These are phyloP conservation scores for Poecilia wingei DNA, from an alignment of 2,797 vertebrate species.

Conservation along the genomic window DNA sequence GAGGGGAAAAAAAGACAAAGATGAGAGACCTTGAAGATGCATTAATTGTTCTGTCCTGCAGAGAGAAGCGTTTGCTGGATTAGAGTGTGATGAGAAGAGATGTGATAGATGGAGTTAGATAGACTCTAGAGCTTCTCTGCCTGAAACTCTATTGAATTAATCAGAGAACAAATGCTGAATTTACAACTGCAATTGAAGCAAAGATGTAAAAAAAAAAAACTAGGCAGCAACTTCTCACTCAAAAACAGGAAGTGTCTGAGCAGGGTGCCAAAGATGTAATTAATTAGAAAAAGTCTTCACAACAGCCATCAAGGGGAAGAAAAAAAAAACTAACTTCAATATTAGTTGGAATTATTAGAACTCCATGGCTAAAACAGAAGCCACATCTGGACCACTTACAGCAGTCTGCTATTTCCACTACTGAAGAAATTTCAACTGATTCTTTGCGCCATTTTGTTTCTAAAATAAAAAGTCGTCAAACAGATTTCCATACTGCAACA, in stretches of 20 bases:
- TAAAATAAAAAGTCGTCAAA: not conserved
- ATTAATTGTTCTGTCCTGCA: slow-evolving; percentile 84
- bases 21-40: slow-evolving; percentile 47
- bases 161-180: slow-evolving; percentile 49
- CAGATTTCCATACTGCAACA: not conserved
- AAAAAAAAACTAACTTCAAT: not conserved
- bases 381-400: not conserved
- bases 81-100: slow-evolving; percentile 45
- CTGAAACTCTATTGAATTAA: slow-evolving; percentile 55
- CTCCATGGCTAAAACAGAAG: not conserved
- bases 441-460: not conserved
- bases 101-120: slow-evolving; percentile 56
- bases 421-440: not conserved
- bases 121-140: slow-evolving; percentile 57
- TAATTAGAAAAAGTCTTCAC: not conserved
- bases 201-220: slow-evolving; percentile 4
- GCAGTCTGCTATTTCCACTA: not conserved
- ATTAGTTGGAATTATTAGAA: not conserved
- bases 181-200: slow-evolving; percentile 43
- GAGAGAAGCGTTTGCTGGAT: slow-evolving; percentile 51
- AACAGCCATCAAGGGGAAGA: not conserved
- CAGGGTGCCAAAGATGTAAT: not conserved
- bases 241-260: not conserved
- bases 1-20: slow-evolving; percentile 9
- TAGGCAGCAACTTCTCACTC: not conserved